Conservation (phyloP, 2,113 vertebrate species). For the Felis chaus region DNA sequence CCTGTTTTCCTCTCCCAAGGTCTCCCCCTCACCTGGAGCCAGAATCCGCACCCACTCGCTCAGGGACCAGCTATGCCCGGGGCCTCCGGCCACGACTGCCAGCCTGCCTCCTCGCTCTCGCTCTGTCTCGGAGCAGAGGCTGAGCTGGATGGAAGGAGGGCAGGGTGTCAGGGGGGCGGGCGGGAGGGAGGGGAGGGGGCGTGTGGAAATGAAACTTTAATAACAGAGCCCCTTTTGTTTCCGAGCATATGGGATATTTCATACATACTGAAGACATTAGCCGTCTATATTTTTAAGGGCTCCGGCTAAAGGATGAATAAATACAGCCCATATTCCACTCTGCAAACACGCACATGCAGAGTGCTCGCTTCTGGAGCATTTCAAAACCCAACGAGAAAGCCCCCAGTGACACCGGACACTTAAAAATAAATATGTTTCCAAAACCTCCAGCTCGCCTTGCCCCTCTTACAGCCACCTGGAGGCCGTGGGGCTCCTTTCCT, state of each 20-base stretch:
- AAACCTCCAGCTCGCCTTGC: not conserved
- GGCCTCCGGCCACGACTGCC: slow-evolving; percentile 59
- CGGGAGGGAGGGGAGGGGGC: slow-evolving; percentile 83
- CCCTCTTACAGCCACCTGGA: slow-evolving; percentile 42
- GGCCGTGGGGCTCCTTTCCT: not conserved
- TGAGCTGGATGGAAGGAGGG: slow-evolving; percentile 78
- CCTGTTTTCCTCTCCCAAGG: not conserved
- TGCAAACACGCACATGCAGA: slow-evolving; percentile 59
- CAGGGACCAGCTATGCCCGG: slow-evolving; percentile 34
- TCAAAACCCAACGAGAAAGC: slow-evolving; percentile 64
- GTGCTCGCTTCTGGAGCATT: slow-evolving; percentile 66
- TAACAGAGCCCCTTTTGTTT: slow-evolving; percentile 92
- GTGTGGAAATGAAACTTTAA: slow-evolving; percentile 89
- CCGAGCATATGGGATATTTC: slow-evolving; percentile 90
- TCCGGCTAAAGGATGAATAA: slow-evolving; percentile 78
- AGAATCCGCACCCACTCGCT: not conserved
- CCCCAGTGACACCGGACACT: slow-evolving; percentile 56
- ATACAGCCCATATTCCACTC: slow-evolving; percentile 71
- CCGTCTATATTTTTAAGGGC: slow-evolving; percentile 87
- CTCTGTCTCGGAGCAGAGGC: slow-evolving; percentile 75
- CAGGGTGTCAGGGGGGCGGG: slow-evolving; percentile 82
- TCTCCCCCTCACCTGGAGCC: slow-evolving; percentile 71
- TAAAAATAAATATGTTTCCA: slow-evolving; percentile 66
- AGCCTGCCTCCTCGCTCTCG: slow-evolving; percentile 39
- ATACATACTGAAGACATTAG: slow-evolving; percentile 91